These are phyloP conservation scores for Engystomops pustulosus DNA, from an alignment of 2,113 vertebrate genomes.

Conservation along the genomic window DNA sequence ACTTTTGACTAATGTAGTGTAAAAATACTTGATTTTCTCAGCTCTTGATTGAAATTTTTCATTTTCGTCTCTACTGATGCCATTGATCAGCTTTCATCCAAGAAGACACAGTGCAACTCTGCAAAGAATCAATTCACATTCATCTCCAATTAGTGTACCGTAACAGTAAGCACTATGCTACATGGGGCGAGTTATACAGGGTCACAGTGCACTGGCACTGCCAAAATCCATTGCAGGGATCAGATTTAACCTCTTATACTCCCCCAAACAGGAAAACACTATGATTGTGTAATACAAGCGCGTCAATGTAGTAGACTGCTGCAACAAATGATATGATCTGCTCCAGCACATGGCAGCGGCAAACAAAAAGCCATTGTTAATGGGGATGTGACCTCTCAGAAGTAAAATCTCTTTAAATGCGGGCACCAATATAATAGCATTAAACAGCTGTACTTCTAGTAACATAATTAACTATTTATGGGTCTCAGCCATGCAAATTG, in stretches of 20 bases:
- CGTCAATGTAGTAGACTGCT: background rate
- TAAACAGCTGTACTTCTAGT: background rate
- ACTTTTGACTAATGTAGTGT: background rate
- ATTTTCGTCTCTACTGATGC: background rate
- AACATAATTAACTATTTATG: background rate
- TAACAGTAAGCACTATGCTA: background rate
- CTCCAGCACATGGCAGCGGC: no score
- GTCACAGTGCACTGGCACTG: background rate
- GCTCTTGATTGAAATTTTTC: background rate
- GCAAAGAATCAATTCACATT: slow-evolving; percentile 6
- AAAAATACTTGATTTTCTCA: slow-evolving; percentile 1
- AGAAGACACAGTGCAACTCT: background rate
- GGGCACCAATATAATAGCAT: background rate
- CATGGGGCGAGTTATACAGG: background rate
- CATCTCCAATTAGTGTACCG: background rate
- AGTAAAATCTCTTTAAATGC: background rate
- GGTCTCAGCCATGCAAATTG: no score
- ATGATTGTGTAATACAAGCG: background rate
- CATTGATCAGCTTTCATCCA: background rate
- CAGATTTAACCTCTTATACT: background rate
- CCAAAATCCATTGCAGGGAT: slow-evolving; percentile 3
- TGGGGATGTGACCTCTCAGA: background rate
- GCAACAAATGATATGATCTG: no score
- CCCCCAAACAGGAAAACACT: background rate
- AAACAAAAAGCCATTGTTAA: background rate